A percentile compares a stretch with the other conserved stretches of the same genome.
Evolutionary conservation across 2,888 invertebrate genomes (phyloP).

Genomic region (Tenthredo distinguenda): DNA sequence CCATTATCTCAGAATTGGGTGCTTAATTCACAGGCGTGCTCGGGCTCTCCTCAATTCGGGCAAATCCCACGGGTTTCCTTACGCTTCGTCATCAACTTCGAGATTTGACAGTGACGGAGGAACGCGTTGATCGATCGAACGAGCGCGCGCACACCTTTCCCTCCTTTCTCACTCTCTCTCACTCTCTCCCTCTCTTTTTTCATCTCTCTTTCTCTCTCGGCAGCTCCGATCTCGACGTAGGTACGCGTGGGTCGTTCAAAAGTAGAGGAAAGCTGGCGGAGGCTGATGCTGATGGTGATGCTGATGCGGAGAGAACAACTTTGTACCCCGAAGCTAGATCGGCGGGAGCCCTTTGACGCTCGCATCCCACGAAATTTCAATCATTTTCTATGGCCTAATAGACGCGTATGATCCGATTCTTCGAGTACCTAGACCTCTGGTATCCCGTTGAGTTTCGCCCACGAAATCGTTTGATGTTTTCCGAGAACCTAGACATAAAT

Average conservation of each 20-base stretch:
- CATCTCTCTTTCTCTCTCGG: slow-evolving; percentile 24
- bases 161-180: background rate
- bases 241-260: slow-evolving; percentile 37
- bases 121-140: slow-evolving; percentile 50
- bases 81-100: slow-evolving; percentile 52
- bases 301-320: slow-evolving; percentile 25
- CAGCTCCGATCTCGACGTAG: slow-evolving; percentile 40
- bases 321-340: slow-evolving; percentile 42
- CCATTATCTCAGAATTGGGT: slow-evolving; percentile 38
- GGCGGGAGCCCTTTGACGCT: slow-evolving; percentile 44
- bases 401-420: slow-evolving; percentile 45
- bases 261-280: slow-evolving; percentile 55
- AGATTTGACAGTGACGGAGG: slow-evolving; percentile 52
- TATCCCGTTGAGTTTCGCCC: background rate
- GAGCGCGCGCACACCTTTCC: slow-evolving; percentile 48
- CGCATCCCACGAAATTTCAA: slow-evolving; percentile 40
- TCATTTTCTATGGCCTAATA: slow-evolving; percentile 40
- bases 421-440: background rate
- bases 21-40: slow-evolving; percentile 22
- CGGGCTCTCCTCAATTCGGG: background rate
- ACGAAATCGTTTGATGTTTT: slow-evolving; percentile 30
- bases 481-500: slow-evolving; percentile 21
- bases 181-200: slow-evolving; percentile 42
- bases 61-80: slow-evolving; percentile 50
- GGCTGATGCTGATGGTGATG: slow-evolving; percentile 18